These are phyloP conservation scores for Lindbergichthys nudifrons DNA, from an alignment of 2,797 vertebrate species.

Conservation along the genomic window DNA sequence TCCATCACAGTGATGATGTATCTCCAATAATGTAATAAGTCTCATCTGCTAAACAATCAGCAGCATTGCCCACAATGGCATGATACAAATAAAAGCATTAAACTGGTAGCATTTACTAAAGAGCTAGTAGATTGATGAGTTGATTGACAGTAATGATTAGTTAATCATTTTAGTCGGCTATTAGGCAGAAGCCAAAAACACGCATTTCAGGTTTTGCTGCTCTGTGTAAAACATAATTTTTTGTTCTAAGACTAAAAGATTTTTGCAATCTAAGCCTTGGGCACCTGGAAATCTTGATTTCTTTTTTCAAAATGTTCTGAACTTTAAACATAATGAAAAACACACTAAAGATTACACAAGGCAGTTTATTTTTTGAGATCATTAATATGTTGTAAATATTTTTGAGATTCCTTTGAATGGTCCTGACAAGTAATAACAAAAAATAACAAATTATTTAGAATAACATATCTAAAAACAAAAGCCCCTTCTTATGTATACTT, in stretches of 20 bases:
- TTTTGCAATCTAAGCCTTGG: too few relatives aligned
- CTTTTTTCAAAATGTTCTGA: too few relatives aligned
- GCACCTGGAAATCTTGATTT: too few relatives aligned
- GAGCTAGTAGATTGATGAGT: too few relatives aligned
- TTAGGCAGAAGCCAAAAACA: not conserved
- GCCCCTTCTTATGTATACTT: constrained; percentile 43
- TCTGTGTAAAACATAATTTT: too few relatives aligned
- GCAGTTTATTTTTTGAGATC: not conserved
- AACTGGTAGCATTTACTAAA: not conserved
- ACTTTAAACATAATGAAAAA: too few relatives aligned
- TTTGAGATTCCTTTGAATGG: constrained; percentile 23
- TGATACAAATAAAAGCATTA: not conserved
- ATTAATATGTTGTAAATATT: constrained; percentile 5
- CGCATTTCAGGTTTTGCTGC: too few relatives aligned
- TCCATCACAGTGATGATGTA: not conserved
- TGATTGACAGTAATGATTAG: not conserved
- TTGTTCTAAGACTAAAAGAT: too few relatives aligned
- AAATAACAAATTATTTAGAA: constrained; percentile 38
- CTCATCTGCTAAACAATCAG: not conserved
- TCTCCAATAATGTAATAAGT: not conserved
- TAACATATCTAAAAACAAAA: constrained; percentile 44
- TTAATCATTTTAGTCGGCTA: not conserved
- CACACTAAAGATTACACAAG: not conserved
- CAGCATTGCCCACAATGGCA: not conserved
- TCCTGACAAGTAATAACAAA: constrained; percentile 31